Conservation (phyloP, 1,140 invertebrate genomes). For the Meloidogyne hapla region DNA sequence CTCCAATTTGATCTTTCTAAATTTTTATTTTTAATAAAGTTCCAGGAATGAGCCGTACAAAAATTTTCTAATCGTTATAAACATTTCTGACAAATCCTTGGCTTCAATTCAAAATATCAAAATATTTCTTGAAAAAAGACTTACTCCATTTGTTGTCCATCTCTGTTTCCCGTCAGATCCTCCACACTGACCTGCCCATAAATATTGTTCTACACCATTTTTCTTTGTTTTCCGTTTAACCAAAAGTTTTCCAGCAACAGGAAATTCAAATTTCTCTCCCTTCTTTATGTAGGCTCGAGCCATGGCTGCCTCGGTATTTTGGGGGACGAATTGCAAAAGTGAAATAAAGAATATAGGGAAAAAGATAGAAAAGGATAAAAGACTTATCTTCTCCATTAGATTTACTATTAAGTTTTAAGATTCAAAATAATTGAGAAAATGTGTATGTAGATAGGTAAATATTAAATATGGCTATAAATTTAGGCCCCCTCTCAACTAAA, state of each 20-base stretch:
- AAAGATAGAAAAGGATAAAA: not conserved
- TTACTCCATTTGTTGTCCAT: not conserved
- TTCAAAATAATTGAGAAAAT: no score
- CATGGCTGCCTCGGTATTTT: not conserved
- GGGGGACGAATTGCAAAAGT: not conserved
- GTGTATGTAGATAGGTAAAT: no score
- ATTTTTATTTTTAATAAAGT: not conserved
- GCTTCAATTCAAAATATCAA: not conserved
- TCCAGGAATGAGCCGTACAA: no score
- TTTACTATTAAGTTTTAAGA: no score
- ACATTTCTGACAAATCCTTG: no score
- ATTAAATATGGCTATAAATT: no score
- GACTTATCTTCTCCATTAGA: not conserved
- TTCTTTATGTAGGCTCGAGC: not conserved
- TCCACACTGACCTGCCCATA: not conserved
- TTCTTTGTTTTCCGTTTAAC: constrained; percentile 1
- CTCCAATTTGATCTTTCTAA: not conserved
- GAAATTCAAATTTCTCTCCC: not conserved
- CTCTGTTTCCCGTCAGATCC: not conserved
- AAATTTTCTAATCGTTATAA: no score
- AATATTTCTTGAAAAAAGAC: not conserved
- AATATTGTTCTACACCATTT: not conserved
- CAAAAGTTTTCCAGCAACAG: constrained; percentile 1
- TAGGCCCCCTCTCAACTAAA: no score
- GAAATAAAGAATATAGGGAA: not conserved